phyloP scores from a whole-genome alignment of 2,113 vertebrate species.

The Emydura subglobosa region DNA sequence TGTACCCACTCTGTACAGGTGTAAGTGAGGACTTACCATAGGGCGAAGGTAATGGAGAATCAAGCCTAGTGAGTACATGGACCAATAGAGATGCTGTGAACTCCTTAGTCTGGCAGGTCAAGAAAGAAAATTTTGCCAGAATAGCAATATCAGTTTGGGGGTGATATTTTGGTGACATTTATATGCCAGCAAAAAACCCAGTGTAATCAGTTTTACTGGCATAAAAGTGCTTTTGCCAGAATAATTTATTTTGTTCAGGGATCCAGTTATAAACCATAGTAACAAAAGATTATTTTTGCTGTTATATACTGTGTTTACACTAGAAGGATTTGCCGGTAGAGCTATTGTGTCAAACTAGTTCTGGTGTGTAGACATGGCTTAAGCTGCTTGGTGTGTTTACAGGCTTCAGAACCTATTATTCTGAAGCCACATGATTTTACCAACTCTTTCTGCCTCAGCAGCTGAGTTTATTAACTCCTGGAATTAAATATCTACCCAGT shows the following conservation, averaged over 20 bases:
- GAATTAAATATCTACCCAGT: neutral
- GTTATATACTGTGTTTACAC: accelerated
- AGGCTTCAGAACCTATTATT: neutral
- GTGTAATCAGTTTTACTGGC: neutral
- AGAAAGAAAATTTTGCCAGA: neutral
- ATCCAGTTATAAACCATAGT: neutral
- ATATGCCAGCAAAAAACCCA: neutral
- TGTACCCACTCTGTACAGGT: neutral
- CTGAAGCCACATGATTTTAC: neutral
- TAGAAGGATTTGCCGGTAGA: neutral
- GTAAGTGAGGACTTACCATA: neutral
- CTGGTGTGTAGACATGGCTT: neutral
- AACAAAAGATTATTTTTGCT: neutral
- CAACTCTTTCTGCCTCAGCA: neutral
- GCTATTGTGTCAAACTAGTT: neutral
- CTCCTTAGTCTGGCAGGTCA: neutral
- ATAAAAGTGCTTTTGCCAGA: neutral
- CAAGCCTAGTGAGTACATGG: neutral
- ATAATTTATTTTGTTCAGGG: neutral
- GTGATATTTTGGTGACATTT: accelerated
- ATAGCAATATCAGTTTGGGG: neutral
- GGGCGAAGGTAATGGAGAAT: neutral
- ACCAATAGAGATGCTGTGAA: neutral
- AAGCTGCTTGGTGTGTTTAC: neutral
- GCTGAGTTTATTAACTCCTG: neutral